Conservation (phyloP, 2,113 vertebrate genomes). For the Paratilapia polleni region DNA sequence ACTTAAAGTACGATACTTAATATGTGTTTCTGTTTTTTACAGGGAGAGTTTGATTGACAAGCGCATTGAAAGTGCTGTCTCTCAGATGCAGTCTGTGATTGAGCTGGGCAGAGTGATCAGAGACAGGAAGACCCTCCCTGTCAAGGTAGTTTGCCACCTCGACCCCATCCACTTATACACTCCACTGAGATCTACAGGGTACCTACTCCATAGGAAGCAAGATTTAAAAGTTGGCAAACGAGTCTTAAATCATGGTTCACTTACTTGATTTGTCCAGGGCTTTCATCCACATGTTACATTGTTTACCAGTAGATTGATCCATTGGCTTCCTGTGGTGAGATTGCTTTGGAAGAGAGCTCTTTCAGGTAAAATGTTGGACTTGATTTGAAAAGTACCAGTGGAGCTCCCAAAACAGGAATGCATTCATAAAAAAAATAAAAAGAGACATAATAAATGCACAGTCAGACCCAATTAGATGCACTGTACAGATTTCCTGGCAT, state of each 20-base stretch:
- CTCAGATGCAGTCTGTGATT: slow-evolving; percentile 96
- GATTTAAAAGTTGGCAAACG: not conserved
- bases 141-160: slow-evolving; percentile 85
- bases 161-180: not conserved
- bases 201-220: not conserved
- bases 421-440: not conserved
- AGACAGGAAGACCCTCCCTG: slow-evolving; percentile 94
- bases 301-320: not conserved
- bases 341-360: not conserved
- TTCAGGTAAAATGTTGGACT: not conserved
- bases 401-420: not conserved
- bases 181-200: not conserved
- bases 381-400: not conserved
- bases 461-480: not conserved
- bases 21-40: slow-evolving; percentile 9
- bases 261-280: not conserved
- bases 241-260: not conserved
- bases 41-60: slow-evolving; percentile 93
- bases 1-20: not conserved
- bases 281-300: not conserved
- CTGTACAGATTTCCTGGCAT: not conserved
- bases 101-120: slow-evolving; percentile 97
- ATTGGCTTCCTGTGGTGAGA: not conserved
- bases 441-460: not conserved
- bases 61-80: slow-evolving; percentile 91